Evolutionary conservation across 1,140 invertebrate species (phyloP).

Genomic region (Homalodisca vitripennis): DNA sequence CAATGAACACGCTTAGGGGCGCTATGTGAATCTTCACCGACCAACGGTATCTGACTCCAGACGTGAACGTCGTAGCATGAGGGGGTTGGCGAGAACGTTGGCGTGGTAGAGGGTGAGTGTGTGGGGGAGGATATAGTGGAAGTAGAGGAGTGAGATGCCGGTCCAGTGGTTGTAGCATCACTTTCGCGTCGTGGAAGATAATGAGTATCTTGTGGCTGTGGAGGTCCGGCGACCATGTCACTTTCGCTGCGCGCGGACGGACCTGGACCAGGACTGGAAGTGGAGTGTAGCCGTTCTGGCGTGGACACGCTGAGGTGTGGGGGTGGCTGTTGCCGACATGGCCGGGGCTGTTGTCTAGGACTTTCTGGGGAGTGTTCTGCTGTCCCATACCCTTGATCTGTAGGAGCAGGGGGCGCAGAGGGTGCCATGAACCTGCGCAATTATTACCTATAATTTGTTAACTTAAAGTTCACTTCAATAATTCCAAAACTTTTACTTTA

Average conservation of each 20-base stretch:
- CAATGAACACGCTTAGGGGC: constrained; percentile 2
- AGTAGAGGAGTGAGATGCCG: neutral
- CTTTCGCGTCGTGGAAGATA: constrained; percentile 22
- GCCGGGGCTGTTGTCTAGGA: constrained; percentile 30
- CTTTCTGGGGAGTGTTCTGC: constrained; percentile 36
- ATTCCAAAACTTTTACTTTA: no score
- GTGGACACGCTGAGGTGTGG: constrained; percentile 26
- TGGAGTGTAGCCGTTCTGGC: constrained; percentile 30
- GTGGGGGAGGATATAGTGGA: constrained; percentile 13
- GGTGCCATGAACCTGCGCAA: constrained; percentile 16
- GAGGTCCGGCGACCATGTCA: neutral
- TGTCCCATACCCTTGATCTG: constrained; percentile 33
- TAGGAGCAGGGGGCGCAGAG: constrained; percentile 5
- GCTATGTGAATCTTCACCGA: neutral
- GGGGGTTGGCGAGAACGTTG: constrained; percentile 3
- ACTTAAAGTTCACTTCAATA: no score
- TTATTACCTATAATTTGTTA: no score
- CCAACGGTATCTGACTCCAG: constrained; percentile 22
- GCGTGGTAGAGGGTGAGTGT: neutral
- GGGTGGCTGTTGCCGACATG: neutral
- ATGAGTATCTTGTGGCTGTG: neutral
- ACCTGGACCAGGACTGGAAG: neutral
- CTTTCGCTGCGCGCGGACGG: constrained; percentile 23
- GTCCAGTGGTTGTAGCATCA: constrained; percentile 17
- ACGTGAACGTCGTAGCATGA: neutral